Base-by-base conservation (phyloP, 2,797 vertebrate genomes). In the Galagoides demidoff region DNA sequence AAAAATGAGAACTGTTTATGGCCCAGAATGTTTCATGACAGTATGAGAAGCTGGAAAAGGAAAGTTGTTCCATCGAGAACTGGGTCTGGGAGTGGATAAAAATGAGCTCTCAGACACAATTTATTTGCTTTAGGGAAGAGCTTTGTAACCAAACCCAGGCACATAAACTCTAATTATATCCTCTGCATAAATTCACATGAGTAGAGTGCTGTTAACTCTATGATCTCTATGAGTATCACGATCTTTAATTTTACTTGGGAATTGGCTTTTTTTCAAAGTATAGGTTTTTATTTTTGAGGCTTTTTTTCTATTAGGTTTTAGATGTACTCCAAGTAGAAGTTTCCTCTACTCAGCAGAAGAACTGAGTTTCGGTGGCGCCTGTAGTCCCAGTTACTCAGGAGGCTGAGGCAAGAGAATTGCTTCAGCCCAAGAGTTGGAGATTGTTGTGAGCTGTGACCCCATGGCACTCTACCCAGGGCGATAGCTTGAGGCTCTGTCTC, bases 121-220 rank as follows among this genome's bases (percentile, higher is more conserved):
- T 92, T 78, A 93, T 95, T 85, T 93, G 70, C 79, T 92, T 49
- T 37, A 63, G 43, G 66, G 29, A 89, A 95, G 10, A 92, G 43
- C 45, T 92, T 85, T 95, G 52, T 64, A 95, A 89, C 70, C 88
- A 95, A 87, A 81, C 19, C 29, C 64, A n/a, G 84, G 14, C 49
- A 68, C 11, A 71, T 25, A 76, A 78, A 61, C 27, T 11, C 31
- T 94, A 94, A 93, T 76, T 94, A 85, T 63, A 94, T 37, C 71
- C 31, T 92, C 66, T 91, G 66, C 49, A 63, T 66, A 90, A 82
- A 55, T 64, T 70, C 89, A 78, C 29, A 85, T n/a, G 64, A 49
- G 37, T 29, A 81, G 25, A 90, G 79, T 85, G 20, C n/a, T 83
- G 20, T 83, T 92, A 79, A 73, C 25, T 83, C 55, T 29, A 81